Conservation (phyloP, 64 coral and sea anemone genomes). For the Dendrophyllia cribrosa region DNA sequence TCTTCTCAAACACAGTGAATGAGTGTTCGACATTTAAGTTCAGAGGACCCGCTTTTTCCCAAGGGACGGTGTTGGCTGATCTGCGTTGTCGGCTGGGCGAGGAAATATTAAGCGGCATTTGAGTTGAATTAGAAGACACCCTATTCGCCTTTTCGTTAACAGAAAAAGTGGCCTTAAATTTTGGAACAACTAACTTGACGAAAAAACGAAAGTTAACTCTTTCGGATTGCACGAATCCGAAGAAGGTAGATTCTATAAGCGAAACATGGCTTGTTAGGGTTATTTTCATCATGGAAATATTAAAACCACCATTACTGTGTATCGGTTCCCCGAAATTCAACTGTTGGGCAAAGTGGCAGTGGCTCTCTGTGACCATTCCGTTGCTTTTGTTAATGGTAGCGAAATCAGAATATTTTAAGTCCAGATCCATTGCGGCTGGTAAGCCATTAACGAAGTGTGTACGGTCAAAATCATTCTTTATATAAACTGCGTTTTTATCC, state of each 20-base stretch:
- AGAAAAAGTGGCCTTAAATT: background rate
- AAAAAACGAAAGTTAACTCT: background rate
- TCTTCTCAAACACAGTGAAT: constrained; percentile 36
- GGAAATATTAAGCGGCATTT: background rate
- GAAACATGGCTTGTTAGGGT: constrained; percentile 21
- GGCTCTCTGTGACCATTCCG: constrained; percentile 49
- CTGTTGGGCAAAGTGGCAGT: background rate
- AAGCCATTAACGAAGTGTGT: background rate
- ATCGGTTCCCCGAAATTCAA: constrained; percentile 53
- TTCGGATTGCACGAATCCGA: background rate
- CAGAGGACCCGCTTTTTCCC: background rate
- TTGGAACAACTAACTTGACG: constrained; percentile 28
- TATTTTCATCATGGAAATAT: constrained; percentile 29
- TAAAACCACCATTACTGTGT: background rate
- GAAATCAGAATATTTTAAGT: constrained; percentile 27
- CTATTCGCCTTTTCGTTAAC: background rate
- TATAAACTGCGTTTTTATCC: background rate
- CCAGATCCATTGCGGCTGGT: constrained; percentile 43
- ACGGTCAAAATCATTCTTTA: constrained; percentile 56
- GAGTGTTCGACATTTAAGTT: background rate
- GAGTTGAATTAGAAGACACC: background rate
- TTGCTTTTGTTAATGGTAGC: constrained; percentile 19
- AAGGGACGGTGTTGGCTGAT: background rate
- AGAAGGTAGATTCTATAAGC: background rate
- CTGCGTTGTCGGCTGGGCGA: background rate